Evolutionary conservation across 2,888 invertebrate genomes (phyloP).

Genomic region (Creontiades dilutus): DNA sequence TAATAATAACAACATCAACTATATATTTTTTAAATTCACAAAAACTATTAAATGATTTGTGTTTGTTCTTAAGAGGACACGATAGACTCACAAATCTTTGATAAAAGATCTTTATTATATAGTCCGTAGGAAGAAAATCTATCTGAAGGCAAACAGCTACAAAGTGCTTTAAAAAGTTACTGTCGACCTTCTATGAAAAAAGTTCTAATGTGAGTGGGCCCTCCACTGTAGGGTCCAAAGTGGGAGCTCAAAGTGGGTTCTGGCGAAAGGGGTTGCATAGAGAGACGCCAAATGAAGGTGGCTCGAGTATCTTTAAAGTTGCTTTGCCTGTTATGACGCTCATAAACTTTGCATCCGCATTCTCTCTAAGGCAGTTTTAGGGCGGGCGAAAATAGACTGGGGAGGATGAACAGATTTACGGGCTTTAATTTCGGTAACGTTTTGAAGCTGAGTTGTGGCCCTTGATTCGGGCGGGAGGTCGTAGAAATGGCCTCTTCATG

Average conservation of each 20-base stretch:
- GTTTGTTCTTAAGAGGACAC: background rate
- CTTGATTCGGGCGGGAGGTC: too few relatives aligned
- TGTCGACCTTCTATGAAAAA: slow-evolving; percentile 32
- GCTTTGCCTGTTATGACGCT: slow-evolving; percentile 15
- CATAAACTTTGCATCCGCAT: slow-evolving; percentile 42
- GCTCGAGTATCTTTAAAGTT: slow-evolving; percentile 22
- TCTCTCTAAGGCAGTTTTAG: background rate
- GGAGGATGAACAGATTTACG: background rate
- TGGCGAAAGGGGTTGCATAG: slow-evolving; percentile 42
- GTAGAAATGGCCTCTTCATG: too few relatives aligned
- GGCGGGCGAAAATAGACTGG: background rate
- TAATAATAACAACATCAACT: too few relatives aligned
- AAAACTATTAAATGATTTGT: too few relatives aligned
- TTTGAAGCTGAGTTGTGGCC: background rate
- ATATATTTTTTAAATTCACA: too few relatives aligned
- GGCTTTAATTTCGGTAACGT: background rate
- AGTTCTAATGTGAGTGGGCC: slow-evolving; percentile 29
- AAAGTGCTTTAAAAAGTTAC: slow-evolving; percentile 50
- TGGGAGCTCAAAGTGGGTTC: slow-evolving; percentile 40
- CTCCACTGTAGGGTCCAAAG: slow-evolving; percentile 16
- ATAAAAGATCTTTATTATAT: background rate
- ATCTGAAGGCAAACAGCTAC: slow-evolving; percentile 33
- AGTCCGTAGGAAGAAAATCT: slow-evolving; percentile 5
- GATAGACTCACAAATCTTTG: background rate
- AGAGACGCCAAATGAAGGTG: slow-evolving; percentile 47